Percentiles rank a stretch among this genome's conserved stretches.
phyloP scores from a whole-genome alignment of 2,888 invertebrate genomes.

The Tachina grossa region DNA sequence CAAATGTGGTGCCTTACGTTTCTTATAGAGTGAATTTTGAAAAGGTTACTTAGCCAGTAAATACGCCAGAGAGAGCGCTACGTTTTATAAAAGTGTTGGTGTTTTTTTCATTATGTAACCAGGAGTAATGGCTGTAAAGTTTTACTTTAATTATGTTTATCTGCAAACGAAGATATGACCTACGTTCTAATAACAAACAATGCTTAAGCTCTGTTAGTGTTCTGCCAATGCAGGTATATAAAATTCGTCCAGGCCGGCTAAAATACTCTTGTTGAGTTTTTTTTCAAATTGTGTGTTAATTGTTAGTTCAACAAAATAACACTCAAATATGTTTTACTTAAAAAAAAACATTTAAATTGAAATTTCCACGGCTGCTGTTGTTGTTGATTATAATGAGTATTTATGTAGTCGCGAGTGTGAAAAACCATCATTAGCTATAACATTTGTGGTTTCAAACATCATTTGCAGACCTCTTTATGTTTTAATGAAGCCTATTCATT shows the following conservation, averaged over 20 bases:
- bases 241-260: background rate
- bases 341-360: conserved; percentile 26
- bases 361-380: conserved; percentile 24
- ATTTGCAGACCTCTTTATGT: conserved; percentile 65
- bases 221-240: conserved; percentile 25
- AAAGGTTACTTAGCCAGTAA: no score
- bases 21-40: no score
- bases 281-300: conserved; percentile 78
- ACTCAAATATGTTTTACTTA: background rate
- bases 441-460: conserved; percentile 64
- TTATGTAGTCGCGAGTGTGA: conserved; percentile 18
- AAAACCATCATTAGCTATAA: conserved; percentile 67
- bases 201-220: no score
- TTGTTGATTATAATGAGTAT: conserved; percentile 12
- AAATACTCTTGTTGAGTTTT: background rate
- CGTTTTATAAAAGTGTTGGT: no score
- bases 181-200: no score
- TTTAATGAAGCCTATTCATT: conserved; percentile 68
- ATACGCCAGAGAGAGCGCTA: no score
- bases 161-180: no score
- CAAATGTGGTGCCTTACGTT: no score
- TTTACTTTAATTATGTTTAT: no score
- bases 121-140: no score
- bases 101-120: no score
- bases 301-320: conserved; percentile 72